Conservation (phyloP, 2,797 vertebrate species). For the Bradypus variegatus region DNA sequence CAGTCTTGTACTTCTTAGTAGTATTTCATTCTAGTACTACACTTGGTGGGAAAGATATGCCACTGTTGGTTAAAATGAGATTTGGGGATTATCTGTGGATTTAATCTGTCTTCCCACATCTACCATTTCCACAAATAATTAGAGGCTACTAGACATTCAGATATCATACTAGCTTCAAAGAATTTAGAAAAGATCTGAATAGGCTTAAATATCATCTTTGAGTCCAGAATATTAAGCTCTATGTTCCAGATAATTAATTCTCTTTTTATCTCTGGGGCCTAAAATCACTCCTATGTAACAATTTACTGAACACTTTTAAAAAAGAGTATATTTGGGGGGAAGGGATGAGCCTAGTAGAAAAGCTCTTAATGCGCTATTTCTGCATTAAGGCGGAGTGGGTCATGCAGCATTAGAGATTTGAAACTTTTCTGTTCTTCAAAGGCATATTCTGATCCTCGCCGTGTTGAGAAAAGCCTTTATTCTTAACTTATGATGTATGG, state of each 20-base stretch:
- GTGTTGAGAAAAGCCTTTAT: background rate
- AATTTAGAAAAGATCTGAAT: constrained; percentile 56
- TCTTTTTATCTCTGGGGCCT: constrained; percentile 8
- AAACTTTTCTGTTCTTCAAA: background rate
- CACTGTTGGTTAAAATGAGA: constrained; percentile 43
- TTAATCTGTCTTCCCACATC: constrained; percentile 53
- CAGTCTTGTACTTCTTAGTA: background rate
- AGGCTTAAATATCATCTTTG: constrained; percentile 55
- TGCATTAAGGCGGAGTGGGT: background rate
- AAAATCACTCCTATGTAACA: background rate
- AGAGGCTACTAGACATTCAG: constrained; percentile 53
- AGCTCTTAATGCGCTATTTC: background rate
- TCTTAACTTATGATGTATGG: background rate
- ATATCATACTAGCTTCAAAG: constrained; percentile 52
- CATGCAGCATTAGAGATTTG: background rate
- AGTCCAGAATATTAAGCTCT: constrained; percentile 50
- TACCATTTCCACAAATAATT: constrained; percentile 55
- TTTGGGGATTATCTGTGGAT: constrained; percentile 55
- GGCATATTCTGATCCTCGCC: background rate
- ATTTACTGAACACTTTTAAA: background rate
- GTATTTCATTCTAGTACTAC: background rate
- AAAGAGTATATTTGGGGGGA: background rate
- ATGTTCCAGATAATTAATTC: constrained; percentile 35
- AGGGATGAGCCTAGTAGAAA: background rate
- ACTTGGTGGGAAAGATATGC: constrained; percentile 34